These are phyloP conservation scores for Tryphoninae sp. DNA, from an alignment of 2,888 invertebrate species.

Conservation along the genomic window DNA sequence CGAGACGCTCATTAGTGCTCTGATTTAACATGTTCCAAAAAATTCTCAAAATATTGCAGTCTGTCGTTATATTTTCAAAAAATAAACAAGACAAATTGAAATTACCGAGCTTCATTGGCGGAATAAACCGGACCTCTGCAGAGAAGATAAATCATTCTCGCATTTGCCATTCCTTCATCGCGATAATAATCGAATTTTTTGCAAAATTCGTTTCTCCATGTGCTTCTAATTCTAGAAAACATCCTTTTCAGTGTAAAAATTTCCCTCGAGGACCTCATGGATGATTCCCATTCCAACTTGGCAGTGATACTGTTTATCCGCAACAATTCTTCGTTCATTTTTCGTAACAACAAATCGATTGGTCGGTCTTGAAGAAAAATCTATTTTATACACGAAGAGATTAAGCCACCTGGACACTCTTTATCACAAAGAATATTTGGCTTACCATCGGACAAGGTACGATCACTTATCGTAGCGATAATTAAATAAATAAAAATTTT, in stretches of 20 bases:
- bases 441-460: constrained; percentile 29
- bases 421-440: neutral
- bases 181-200: constrained; percentile 48
- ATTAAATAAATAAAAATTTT: constrained; percentile 19
- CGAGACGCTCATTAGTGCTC: constrained; percentile 82
- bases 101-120: constrained; percentile 83
- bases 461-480: constrained; percentile 23
- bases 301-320: constrained; percentile 64
- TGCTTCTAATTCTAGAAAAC: constrained; percentile 54
- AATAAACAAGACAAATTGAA: constrained; percentile 33
- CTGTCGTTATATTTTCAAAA: constrained; percentile 10
- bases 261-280: constrained; percentile 58
- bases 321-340: constrained; percentile 64
- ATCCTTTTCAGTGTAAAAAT: constrained; percentile 50
- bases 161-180: constrained; percentile 69
- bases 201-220: constrained; percentile 67
- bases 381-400: too few relatives aligned
- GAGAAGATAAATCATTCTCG: constrained; percentile 84
- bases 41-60: constrained; percentile 18
- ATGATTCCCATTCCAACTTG: constrained; percentile 66
- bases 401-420: too few relatives aligned
- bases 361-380: neutral
- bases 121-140: constrained; percentile 86
- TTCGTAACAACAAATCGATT: constrained; percentile 16
- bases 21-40: constrained; percentile 67